Percentiles rank a stretch among this genome's conserved stretches.
Conservation (phyloP, 2,797 vertebrate species). For the Bradypodion ventrale region DNA sequence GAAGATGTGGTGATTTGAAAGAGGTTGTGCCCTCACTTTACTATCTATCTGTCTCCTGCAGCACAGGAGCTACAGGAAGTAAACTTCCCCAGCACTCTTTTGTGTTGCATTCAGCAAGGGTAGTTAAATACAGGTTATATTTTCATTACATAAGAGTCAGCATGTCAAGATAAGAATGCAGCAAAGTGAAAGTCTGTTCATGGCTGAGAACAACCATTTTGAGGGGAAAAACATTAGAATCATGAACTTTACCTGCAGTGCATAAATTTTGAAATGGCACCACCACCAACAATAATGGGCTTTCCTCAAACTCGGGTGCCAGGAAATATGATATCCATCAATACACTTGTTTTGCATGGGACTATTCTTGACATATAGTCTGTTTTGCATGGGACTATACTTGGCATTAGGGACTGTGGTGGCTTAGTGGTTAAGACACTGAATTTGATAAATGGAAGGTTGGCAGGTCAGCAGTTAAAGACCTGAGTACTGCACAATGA, state of each 20-base stretch:
- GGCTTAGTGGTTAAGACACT: too few relatives aligned
- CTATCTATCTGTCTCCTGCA: neutral
- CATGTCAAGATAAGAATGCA: slow-evolving; percentile 39
- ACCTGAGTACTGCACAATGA: too few relatives aligned
- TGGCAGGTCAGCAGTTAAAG: too few relatives aligned
- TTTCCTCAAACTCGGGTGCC: neutral
- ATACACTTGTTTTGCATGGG: neutral
- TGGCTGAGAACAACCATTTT: neutral
- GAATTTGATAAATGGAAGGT: too few relatives aligned
- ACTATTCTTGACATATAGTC: neutral
- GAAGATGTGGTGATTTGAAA: slow-evolving; percentile 33
- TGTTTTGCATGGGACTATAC: too few relatives aligned
- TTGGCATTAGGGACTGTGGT: too few relatives aligned
- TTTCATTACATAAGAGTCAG: slow-evolving; percentile 31
- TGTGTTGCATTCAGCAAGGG: neutral
- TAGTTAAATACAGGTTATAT: slow-evolving; percentile 30
- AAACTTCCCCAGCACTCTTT: slow-evolving; percentile 8
- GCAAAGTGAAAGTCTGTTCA: neutral
- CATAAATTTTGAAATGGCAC: neutral
- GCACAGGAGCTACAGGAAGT: neutral
- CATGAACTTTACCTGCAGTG: neutral
- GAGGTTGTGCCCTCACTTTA: neutral
- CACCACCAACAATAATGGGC: neutral
- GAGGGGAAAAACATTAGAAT: slow-evolving; percentile 8
- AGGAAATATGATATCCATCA: neutral